Base-by-base conservation (phyloP, 2,797 vertebrate species). In the Clarias pachynema region DNA sequence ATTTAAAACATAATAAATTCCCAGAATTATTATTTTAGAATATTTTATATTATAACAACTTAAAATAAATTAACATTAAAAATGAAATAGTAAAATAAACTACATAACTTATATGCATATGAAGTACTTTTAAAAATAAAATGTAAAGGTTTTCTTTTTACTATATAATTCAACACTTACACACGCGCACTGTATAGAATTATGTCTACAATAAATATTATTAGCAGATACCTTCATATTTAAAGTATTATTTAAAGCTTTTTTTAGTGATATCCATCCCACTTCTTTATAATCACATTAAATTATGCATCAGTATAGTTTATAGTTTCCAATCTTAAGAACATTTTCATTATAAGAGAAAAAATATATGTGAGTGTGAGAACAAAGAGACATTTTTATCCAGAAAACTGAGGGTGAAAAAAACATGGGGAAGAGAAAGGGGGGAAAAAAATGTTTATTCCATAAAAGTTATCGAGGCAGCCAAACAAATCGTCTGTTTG, bases 401-500 rank as follows among this genome's bases (percentile, higher is more conserved):
- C 34, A 44, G 31, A 26, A 84, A 87, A 70, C 79, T 44, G n/a
- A 57, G 9, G 24, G 82, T 74, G 59, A 26, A 34, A 8, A 3
- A 44, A 31, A 31, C 24, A 31, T 37, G 8, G 20, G 18, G 37
- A 34, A 65, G 65, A 69, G 44, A 75, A 60, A 62, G 29, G 62
- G 72, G 37, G 62, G 56, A 79, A 63, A 68, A 89, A 89, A 90
- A 86, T 90, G 88, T 91, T 88, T 89, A 87, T 44, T 86, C 79
- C 79, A 83, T 91, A 88, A 74, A 86, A 83, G 15, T n/a, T 83
- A 65, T 77, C 65, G 72, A 89, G 88, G 91, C 92, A 70, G 79
- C 60, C 91, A 90, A 93, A 79, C 93, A 92, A 91, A 93, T 88
- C 88, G 89, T 89, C 90, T 90, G 90, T 92, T 94, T 94, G 93